phyloP scores from a whole-genome alignment of 2,888 invertebrate genomes.

The Drosophila paucipuncta region DNA sequence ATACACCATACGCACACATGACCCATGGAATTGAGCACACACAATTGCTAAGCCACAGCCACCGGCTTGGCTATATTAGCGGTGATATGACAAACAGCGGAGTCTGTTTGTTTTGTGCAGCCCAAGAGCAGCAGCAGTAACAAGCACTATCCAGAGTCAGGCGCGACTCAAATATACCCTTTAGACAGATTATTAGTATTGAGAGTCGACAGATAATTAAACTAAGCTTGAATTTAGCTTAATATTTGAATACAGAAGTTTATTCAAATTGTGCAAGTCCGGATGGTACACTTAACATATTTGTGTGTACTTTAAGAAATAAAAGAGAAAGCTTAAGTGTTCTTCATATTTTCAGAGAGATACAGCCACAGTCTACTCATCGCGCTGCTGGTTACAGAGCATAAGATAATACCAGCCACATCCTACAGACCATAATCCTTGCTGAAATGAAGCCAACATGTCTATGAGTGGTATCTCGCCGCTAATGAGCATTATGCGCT shows the following conservation, averaged over 20 bases:
- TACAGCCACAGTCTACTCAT: neutral
- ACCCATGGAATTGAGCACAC: conserved; percentile 1
- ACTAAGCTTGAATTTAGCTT: neutral
- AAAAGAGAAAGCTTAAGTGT: neutral
- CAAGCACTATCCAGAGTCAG: neutral
- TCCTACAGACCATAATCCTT: conserved; percentile 12
- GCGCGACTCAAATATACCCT: conserved; percentile 8
- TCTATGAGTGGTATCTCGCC: conserved; percentile 13
- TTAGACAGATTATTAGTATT: neutral
- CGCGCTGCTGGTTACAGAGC: conserved; percentile 3
- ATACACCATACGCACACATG: conserved; percentile 9
- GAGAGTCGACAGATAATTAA: neutral
- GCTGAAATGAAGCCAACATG: conserved; percentile 21
- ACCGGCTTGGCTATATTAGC: conserved; percentile 63
- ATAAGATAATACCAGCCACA: conserved; percentile 12
- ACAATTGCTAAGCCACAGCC: conserved; percentile 53
- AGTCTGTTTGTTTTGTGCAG: conserved; percentile 41
- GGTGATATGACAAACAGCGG: conserved; percentile 72
- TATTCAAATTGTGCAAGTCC: neutral
- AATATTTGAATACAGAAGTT: neutral
- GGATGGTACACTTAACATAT: neutral
- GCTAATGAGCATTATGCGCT: conserved; percentile 47
- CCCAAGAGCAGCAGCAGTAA: conserved; percentile 17
- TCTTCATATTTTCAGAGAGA: neutral
- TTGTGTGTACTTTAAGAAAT: neutral